These are phyloP conservation scores for Podarcis raffonei DNA, from an alignment of 2,113 vertebrate species.

Conservation along the genomic window DNA sequence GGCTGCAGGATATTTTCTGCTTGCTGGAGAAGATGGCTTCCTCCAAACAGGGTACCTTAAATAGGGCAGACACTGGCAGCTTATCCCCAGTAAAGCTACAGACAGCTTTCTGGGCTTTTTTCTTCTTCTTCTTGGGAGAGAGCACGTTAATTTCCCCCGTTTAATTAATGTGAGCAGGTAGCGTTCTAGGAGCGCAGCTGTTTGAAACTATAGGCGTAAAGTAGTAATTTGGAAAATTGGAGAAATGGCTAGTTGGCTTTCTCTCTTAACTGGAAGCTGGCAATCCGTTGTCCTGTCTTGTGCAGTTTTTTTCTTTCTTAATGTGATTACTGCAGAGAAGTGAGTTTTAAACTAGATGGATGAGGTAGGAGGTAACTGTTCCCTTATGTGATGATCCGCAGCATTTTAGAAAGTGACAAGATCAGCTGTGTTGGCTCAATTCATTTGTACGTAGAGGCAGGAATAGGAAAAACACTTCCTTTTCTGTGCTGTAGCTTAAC, in stretches of 20 bases:
- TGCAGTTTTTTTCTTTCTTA: not conserved
- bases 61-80: not conserved
- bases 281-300: rapidly evolving
- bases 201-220: not conserved
- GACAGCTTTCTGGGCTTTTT: not conserved
- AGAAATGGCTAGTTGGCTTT: rapidly evolving
- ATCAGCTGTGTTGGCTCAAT: not conserved
- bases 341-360: rapidly evolving
- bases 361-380: not conserved
- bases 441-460: not conserved
- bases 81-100: not conserved
- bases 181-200: rapidly evolving
- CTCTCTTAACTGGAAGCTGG: not conserved
- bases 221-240: rapidly evolving
- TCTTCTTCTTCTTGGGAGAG: not conserved
- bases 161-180: not conserved
- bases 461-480: not conserved
- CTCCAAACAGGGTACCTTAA: not conserved
- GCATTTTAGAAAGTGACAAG: rapidly evolving
- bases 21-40: not conserved
- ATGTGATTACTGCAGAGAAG: slow-evolving; percentile 16
- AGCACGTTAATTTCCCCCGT: not conserved
- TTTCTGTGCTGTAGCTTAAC: not conserved
- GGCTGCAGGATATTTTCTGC: rapidly evolving
- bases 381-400: rapidly evolving